phyloP scores from a whole-genome alignment of 2,113 vertebrate genomes.

The Talpa occidentalis region DNA sequence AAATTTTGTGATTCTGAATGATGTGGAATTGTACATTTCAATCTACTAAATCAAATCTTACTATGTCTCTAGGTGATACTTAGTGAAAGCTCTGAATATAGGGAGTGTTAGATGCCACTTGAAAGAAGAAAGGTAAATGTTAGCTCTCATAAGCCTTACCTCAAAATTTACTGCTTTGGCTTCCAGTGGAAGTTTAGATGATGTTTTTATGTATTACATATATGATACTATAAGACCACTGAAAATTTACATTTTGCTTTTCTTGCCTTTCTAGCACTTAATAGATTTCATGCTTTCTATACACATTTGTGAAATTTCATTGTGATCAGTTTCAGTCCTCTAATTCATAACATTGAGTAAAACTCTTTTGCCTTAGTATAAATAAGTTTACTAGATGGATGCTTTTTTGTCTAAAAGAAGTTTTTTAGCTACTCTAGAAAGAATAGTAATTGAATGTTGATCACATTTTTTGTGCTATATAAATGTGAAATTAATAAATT shows the following conservation, averaged over 20 bases:
- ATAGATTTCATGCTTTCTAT: background rate
- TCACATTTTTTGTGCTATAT: background rate
- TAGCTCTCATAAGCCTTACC: background rate
- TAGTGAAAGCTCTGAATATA: background rate
- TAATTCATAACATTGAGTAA: background rate
- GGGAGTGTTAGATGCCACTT: background rate
- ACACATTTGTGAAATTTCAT: background rate
- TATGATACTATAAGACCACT: background rate
- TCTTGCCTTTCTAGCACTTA: background rate
- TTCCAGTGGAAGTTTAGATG: background rate
- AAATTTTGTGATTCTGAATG: background rate
- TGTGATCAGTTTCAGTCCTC: background rate
- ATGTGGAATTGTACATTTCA: background rate
- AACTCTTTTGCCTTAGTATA: background rate
- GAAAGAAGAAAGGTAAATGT: background rate
- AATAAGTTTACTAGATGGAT: background rate
- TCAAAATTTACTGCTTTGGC: background rate
- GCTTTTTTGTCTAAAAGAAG: slow-evolving; percentile 17
- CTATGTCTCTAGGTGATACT: background rate
- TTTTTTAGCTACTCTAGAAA: slow-evolving; percentile 5
- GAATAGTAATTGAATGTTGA: slow-evolving; percentile 36
- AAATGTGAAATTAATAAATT: slow-evolving; percentile 46
- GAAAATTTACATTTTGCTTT: background rate
- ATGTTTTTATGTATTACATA: background rate
- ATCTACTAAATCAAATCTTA: background rate